Evolutionary conservation across 2,888 invertebrate species (phyloP).

Genomic region (Sturmia bella): DNA sequence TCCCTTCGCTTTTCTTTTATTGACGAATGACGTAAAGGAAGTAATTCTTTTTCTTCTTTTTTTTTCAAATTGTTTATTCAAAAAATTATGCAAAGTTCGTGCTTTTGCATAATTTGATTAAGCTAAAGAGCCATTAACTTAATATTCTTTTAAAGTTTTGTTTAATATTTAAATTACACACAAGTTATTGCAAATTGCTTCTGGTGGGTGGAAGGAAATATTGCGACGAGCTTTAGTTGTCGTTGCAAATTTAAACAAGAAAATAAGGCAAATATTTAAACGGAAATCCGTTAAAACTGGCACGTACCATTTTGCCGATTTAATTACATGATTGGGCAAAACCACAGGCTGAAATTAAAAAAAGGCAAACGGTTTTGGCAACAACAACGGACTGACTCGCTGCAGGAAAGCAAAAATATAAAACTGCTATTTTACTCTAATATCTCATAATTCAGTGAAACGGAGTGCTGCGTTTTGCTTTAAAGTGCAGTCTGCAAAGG

Average conservation of each 20-base stretch:
- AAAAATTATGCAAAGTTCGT: slow-evolving; percentile 1
- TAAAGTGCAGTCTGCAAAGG: no score
- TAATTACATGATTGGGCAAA: not conserved
- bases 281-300: not conserved
- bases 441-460: no score
- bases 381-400: not conserved
- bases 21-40: no score
- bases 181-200: not conserved
- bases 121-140: slow-evolving; percentile 4
- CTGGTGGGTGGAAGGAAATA: no score
- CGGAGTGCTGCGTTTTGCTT: no score
- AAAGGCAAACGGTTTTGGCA: not conserved
- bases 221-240: not conserved
- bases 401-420: slow-evolving; percentile 1
- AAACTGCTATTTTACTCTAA: no score
- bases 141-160: slow-evolving; percentile 1
- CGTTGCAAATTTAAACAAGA: not conserved
- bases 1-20: no score
- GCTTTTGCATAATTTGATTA: slow-evolving; percentile 27
- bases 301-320: not conserved
- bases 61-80: not conserved
- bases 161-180: slow-evolving; percentile 15
- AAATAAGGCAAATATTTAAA: not conserved
- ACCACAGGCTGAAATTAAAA: not conserved
- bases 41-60: no score